phyloP scores from a whole-genome alignment of 1,140 invertebrate species.

The Drosophila ogumai region DNA sequence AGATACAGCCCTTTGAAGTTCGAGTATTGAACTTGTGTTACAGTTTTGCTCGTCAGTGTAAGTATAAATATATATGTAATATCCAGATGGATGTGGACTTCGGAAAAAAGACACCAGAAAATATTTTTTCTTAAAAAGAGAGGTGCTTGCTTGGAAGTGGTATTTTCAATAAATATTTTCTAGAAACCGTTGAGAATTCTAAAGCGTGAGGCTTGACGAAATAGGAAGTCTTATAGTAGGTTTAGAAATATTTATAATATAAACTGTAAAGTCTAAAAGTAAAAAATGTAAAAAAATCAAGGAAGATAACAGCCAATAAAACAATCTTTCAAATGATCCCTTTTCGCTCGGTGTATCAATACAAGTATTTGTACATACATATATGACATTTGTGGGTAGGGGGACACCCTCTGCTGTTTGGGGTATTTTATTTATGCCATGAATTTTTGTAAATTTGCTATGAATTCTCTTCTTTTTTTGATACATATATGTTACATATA shows the following conservation, averaged over 20 bases:
- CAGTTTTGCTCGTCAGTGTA: too few species aligned
- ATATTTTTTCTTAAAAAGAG: neutral
- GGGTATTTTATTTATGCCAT: slow-evolving; percentile 72
- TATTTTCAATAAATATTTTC: neutral
- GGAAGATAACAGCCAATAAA: neutral
- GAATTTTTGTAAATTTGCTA: slow-evolving; percentile 69
- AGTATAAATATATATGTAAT: slow-evolving; percentile 2
- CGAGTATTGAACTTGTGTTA: too few species aligned
- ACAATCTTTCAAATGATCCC: neutral
- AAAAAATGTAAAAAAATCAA: neutral
- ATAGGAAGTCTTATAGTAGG: neutral
- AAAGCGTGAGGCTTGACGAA: neutral
- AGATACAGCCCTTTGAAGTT: too few species aligned
- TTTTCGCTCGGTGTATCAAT: neutral
- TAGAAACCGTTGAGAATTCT: neutral
- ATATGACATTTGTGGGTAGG: neutral
- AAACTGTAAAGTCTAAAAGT: too few species aligned
- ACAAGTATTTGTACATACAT: neutral
- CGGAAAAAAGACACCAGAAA: neutral
- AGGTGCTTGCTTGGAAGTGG: too few species aligned
- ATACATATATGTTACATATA: slow-evolving; percentile 2
- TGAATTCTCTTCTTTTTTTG: slow-evolving; percentile 59
- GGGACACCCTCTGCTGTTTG: slow-evolving; percentile 23
- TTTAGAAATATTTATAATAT: neutral
- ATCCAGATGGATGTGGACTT: slow-evolving; percentile 4